phyloP scores from a whole-genome alignment of 2,797 vertebrate species.

The Ispidina picta region DNA sequence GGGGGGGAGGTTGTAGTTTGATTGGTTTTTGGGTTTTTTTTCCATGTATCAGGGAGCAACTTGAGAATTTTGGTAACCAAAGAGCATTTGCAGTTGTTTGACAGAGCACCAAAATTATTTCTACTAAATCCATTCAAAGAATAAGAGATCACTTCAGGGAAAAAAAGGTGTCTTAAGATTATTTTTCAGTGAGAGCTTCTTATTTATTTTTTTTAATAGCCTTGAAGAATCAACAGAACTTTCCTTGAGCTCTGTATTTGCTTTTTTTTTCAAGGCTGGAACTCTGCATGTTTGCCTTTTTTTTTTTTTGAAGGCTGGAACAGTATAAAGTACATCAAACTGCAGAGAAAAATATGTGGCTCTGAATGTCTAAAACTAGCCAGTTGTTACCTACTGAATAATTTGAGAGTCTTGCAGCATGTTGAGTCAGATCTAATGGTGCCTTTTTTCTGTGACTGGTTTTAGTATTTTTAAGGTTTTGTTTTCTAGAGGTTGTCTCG shows the following conservation, averaged over 20 bases:
- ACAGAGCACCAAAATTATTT: background rate
- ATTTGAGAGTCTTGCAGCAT: background rate
- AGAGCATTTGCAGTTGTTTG: background rate
- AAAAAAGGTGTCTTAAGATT: background rate
- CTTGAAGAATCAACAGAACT: background rate
- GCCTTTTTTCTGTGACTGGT: background rate
- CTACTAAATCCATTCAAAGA: background rate
- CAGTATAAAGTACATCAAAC: background rate
- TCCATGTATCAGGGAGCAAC: background rate
- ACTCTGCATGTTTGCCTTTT: background rate
- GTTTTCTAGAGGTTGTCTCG: background rate
- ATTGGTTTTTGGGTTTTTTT: no score
- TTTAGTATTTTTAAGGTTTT: slow-evolving; percentile 10
- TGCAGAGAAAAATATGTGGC: background rate
- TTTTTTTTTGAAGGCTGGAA: background rate
- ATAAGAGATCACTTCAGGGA: background rate
- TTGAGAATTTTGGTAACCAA: background rate
- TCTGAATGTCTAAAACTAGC: background rate
- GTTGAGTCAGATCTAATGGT: background rate
- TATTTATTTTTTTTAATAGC: background rate
- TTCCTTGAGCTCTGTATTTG: background rate
- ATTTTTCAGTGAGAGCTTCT: background rate
- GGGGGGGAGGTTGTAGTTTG: background rate
- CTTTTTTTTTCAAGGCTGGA: background rate
- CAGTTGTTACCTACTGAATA: background rate